Percentiles rank a stretch among this genome's conserved stretches.
phyloP scores from a whole-genome alignment of 37 sponge, comb jelly and placozoan species.

The Oopsacas minuta region DNA sequence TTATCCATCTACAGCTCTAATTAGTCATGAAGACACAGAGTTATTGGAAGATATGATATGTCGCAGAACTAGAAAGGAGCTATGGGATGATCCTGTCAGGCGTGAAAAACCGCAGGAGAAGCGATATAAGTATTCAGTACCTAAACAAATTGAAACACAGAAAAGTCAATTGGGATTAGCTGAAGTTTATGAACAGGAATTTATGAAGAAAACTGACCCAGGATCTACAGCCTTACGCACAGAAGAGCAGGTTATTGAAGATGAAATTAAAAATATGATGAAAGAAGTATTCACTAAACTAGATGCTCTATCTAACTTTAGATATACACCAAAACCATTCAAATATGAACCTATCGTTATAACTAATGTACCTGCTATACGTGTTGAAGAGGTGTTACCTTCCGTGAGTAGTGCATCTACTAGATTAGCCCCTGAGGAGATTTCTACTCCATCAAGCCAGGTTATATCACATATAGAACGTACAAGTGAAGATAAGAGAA shows the following conservation, averaged over 20 bases:
- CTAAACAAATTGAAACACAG: slow-evolving; percentile 68
- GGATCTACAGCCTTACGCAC: slow-evolving; percentile 15
- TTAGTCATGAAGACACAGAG: slow-evolving; percentile 78
- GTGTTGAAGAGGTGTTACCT: slow-evolving; percentile 69
- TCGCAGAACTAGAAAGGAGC: slow-evolving; percentile 71
- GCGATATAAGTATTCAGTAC: slow-evolving; percentile 62
- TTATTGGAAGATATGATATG: slow-evolving; percentile 73
- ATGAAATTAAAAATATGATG: slow-evolving; percentile 48
- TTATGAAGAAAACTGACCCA: slow-evolving; percentile 46
- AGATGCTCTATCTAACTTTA: slow-evolving; percentile 90
- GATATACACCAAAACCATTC: slow-evolving; percentile 90
- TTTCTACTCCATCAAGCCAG: slow-evolving; percentile 24
- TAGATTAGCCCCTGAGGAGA: slow-evolving; percentile 63
- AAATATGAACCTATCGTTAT: slow-evolving; percentile 63
- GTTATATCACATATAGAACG: slow-evolving; percentile 40
- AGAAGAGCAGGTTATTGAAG: slow-evolving; percentile 43
- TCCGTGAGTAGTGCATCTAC: slow-evolving; percentile 41
- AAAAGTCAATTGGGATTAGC: slow-evolving; percentile 82
- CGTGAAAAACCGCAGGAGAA: slow-evolving; percentile 76
- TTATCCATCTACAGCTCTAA: slow-evolving; percentile 37
- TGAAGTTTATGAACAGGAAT: slow-evolving; percentile 93
- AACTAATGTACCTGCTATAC: slow-evolving; percentile 49
- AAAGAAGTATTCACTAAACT: slow-evolving; percentile 66
- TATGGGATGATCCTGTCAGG: slow-evolving; percentile 92
- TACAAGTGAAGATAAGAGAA: slow-evolving; percentile 36